Percentiles rank a stretch among this genome's conserved stretches.
Evolutionary conservation across 2,113 vertebrate species (phyloP).

Genomic region (mouse (Mus musculus)): DNA sequence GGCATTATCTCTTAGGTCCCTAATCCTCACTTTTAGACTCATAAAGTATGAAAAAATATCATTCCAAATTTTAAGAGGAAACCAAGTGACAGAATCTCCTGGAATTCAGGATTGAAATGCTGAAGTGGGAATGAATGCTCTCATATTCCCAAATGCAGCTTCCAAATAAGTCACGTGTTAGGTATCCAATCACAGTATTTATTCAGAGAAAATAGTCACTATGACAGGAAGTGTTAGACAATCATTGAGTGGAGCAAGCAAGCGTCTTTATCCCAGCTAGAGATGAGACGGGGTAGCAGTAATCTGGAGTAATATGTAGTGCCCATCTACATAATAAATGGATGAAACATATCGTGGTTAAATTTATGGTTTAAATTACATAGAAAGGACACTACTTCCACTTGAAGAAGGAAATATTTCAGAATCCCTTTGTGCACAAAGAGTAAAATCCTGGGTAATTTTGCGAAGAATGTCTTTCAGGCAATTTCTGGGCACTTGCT

Average conservation of each 20-base stretch:
- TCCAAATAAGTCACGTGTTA: background rate
- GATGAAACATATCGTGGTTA: background rate
- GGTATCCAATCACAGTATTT: background rate
- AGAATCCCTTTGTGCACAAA: background rate
- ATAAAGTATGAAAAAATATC: background rate
- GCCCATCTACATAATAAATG: background rate
- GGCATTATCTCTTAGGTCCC: fast-evolving
- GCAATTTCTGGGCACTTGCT: background rate
- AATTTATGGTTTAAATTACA: background rate
- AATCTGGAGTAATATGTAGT: background rate
- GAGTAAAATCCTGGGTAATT: background rate
- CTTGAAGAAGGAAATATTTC: background rate
- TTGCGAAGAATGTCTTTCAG: background rate
- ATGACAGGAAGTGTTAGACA: background rate
- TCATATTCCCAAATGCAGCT: background rate
- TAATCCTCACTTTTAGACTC: background rate
- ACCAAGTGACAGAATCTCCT: background rate
- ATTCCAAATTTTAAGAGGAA: background rate
- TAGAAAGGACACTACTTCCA: background rate
- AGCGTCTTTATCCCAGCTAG: background rate
- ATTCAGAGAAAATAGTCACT: background rate
- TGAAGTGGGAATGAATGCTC: background rate
- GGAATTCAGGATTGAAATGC: background rate
- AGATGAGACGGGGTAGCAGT: background rate
- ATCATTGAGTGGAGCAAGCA: background rate